Percentiles rank a stretch among this genome's conserved stretches.
Conservation (phyloP, 1,140 invertebrate species). For the Ephestia elutella region DNA sequence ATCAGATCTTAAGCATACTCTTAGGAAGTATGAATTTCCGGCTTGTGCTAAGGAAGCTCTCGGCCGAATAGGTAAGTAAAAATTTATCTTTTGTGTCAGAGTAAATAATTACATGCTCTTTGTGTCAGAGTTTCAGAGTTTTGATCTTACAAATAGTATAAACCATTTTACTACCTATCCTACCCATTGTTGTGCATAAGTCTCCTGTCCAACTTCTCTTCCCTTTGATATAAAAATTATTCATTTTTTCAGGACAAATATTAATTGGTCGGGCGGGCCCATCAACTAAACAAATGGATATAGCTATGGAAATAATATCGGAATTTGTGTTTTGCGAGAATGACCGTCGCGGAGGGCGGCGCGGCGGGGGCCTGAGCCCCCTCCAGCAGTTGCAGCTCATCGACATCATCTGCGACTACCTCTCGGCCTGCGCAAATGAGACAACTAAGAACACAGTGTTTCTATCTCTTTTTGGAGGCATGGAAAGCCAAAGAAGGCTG, state of each 20-base stretch:
- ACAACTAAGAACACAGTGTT: conserved; percentile 87
- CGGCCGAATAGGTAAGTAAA: conserved; percentile 50
- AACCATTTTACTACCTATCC: no score
- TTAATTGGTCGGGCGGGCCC: conserved; percentile 57
- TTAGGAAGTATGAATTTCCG: conserved; percentile 68
- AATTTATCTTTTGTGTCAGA: conserved; percentile 4
- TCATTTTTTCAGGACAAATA: conserved; percentile 69
- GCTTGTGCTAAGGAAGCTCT: conserved; percentile 64
- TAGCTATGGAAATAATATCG: conserved; percentile 84
- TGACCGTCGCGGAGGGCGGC: conserved; percentile 78
- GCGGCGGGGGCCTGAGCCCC: conserved; percentile 72
- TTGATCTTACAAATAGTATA: no score
- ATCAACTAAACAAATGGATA: conserved; percentile 66
- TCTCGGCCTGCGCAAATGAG: conserved; percentile 80
- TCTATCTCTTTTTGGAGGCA: conserved; percentile 83
- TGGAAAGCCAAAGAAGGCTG: conserved; percentile 78
- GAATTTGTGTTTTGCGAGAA: conserved; percentile 89
- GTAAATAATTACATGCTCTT: no score
- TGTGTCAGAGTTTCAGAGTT: no score
- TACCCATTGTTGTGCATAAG: no score
- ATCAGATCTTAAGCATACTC: conserved; percentile 61
- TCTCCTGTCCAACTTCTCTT: no score
- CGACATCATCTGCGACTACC: conserved; percentile 83
- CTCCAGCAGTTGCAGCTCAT: conserved; percentile 85
- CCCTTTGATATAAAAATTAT: no score